Base-by-base conservation (phyloP, 2,797 vertebrate genomes). In the Sardinella longiceps region DNA sequence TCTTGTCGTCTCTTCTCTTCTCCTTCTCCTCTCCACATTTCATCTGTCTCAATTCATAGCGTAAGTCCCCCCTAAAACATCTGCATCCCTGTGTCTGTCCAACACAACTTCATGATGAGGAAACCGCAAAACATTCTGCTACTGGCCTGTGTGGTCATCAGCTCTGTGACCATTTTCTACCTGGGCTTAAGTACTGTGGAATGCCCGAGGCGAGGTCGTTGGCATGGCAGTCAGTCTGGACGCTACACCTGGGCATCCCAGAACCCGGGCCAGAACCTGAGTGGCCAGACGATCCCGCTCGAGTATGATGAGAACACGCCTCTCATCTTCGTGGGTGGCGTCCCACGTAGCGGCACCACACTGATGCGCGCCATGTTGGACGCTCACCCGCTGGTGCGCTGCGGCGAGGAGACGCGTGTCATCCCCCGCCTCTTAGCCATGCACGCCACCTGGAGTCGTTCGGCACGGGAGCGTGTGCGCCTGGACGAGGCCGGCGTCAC, bases 401-500 rank as follows among this genome's bases (percentile, higher is more conserved):
- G 98, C 0, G 97, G 98, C 0, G 98, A 99, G 88, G 98, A 99
- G 92, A 99, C 98, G 0, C 94, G 98, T 0, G 98, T 99, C 58
- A 99, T 99, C 85, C 98, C 98, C 0, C 95, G 98, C 15, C 98
- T 99, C 60, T 92, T 99, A 87, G 98, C 98, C 0, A 96, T 99
- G 87, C 99, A 99, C 88, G 97, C 99, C 94, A 99, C 99, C 97
- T 99, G 98, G 98, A 98, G 97, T 28, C 95, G 97, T 7, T 99
- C 98, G 0, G 98, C 97, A 83, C 95, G 98, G 83, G 98, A 99
- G 93, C 99, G 98, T 87, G 97, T 99, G 93, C 96, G 97, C 0
- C 92, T 99, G 90, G 97, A 99, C 0, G 98, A 99, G 90, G 98
- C 98, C 0, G 98, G 98, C 0, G 98, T 99, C 60, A 99, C 98